A percentile compares a stretch with the other conserved stretches of the same genome.
Conservation (phyloP, 1,140 invertebrate genomes). For the Cotesia chilonis region DNA sequence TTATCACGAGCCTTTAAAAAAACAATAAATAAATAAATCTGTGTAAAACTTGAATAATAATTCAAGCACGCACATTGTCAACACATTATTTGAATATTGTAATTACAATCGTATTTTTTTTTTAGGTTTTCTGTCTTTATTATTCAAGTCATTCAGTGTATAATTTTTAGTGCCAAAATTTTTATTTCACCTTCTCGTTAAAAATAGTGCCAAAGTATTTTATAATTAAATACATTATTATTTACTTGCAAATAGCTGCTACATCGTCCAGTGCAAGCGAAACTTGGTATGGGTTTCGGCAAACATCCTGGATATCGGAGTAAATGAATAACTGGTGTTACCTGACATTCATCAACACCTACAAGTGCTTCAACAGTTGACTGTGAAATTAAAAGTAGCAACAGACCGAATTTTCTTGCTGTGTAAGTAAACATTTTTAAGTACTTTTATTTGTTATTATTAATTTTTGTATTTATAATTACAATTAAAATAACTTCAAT, state of each 20-base stretch:
- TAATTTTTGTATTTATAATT: no score
- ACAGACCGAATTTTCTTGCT: slow-evolving; percentile 44
- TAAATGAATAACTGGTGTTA: slow-evolving; percentile 91
- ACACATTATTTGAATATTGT: slow-evolving; percentile 12
- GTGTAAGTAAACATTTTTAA: slow-evolving; percentile 44
- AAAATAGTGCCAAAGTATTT: slow-evolving; percentile 7
- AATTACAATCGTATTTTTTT: slow-evolving; percentile 19
- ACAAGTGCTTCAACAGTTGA: slow-evolving; percentile 55
- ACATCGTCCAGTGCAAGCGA: slow-evolving; percentile 90
- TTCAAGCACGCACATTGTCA: no score
- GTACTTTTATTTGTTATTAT: neutral
- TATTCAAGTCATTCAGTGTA: slow-evolving; percentile 3
- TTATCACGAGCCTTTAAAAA: neutral
- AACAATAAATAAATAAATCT: neutral
- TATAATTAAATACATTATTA: slow-evolving; percentile 23
- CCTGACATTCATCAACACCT: slow-evolving; percentile 83
- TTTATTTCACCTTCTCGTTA: neutral
- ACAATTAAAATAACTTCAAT: no score
- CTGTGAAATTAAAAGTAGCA: slow-evolving; percentile 36
- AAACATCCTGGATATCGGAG: slow-evolving; percentile 91
- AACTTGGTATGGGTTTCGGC: slow-evolving; percentile 92
- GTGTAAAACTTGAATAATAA: no score
- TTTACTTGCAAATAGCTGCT: slow-evolving; percentile 90
- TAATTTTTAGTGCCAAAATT: neutral
- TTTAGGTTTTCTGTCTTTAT: slow-evolving; percentile 2